Percentiles rank a stretch among this genome's conserved stretches.
Conservation (phyloP, 2,888 invertebrate genomes). For the Vandiemenella viatica region DNA sequence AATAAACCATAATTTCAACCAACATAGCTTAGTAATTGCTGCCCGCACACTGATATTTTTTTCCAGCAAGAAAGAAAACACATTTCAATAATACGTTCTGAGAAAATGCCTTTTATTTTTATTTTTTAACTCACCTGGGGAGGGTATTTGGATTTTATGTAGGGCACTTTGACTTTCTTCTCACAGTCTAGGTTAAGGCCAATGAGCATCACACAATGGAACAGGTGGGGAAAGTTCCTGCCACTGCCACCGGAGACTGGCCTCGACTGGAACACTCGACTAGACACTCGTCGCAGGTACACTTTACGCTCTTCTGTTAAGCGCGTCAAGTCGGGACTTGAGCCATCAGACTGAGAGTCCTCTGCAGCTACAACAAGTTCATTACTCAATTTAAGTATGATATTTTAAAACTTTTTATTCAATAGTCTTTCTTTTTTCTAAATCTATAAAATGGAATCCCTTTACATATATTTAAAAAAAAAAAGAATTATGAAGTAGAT, state of each 20-base stretch:
- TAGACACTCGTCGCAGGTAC: constrained; percentile 46
- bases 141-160: constrained; percentile 56
- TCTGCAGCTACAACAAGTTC: not conserved
- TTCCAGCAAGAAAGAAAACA: too few species aligned
- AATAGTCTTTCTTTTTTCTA: too few species aligned
- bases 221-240: constrained; percentile 31
- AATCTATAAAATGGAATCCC: too few species aligned
- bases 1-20: too few species aligned
- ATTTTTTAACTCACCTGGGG: constrained; percentile 45
- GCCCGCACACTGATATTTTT: too few species aligned
- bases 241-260: constrained; percentile 2
- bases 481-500: too few species aligned
- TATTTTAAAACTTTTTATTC: too few species aligned
- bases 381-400: too few species aligned
- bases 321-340: constrained; percentile 18
- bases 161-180: constrained; percentile 37
- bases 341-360: not conserved
- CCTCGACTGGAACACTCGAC: constrained; percentile 12
- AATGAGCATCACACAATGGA: constrained; percentile 52
- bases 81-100: too few species aligned
- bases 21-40: too few species aligned
- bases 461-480: too few species aligned
- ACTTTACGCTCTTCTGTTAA: constrained; percentile 48
- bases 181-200: constrained; percentile 45
- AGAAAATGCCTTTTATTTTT: too few species aligned